Evolutionary conservation across 2,888 invertebrate genomes (phyloP), one percentile per base, ranked within the genome.

Genomic region (Kuschelorhynchus macadamiae): DNA sequence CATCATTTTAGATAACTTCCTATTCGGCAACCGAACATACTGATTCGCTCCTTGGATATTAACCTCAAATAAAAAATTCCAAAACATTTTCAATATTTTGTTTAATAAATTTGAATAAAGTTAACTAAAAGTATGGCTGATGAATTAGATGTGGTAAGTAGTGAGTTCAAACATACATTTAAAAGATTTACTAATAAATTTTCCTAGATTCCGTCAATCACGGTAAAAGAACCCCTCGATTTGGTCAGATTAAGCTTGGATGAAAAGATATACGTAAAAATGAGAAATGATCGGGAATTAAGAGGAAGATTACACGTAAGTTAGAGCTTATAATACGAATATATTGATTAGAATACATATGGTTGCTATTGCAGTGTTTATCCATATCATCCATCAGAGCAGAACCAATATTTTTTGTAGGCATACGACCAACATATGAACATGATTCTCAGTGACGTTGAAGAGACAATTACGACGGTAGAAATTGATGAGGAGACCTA

Each of bases 391-490:
- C 4, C 9, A 17, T 67, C 56, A 41, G 14, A 56, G 11, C 1
- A 55, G 1, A 66, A 61, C 11, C 17, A n/a, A n/a, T n/a, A 14
- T 33, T 52, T 63, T 7, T 80, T 75, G 84, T 84, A 98, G 95
- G 98, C 98, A 0, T 99, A 97, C 84, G 99, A 99, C 85, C 99
- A 99, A 83, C 99, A 99, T 87, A 88, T 99, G 78, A 99, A 99
- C 81, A 98, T 99, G 97, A 96, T 99, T 0, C 86, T 99, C 39
- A 96, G 97, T 30, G 98, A 98, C 85, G 97, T 97, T 0, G 98
- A 98, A 85, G 98, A 98, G 85, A 96, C 95, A 0, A 96, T 99
- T 12, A 99, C 98, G 12, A 96, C 97, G 7, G 94, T 98, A 25
- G 96, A 97, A 87, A 96, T 97, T 75, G 97, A 97, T 82, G 97